phyloP scores from a whole-genome alignment of 23 tunicate species.

The Trididemnum clinides region DNA sequence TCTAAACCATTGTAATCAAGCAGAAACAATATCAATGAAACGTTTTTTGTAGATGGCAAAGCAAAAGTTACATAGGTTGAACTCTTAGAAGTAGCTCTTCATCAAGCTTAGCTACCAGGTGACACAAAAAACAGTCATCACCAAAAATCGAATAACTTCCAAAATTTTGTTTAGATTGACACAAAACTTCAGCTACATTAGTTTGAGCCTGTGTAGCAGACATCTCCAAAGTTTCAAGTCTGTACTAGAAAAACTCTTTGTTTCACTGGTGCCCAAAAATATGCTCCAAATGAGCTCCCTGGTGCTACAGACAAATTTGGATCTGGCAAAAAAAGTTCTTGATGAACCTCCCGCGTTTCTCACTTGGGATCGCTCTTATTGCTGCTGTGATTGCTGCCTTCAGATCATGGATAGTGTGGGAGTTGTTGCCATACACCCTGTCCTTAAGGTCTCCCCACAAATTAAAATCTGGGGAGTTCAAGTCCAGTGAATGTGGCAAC shows the following conservation, averaged over 20 bases:
- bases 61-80: no score
- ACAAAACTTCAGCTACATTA: slow-evolving; percentile 7
- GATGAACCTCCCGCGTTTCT: slow-evolving; percentile 22
- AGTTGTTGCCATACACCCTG: slow-evolving; percentile 43
- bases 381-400: slow-evolving; percentile 45
- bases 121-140: slow-evolving; percentile 24
- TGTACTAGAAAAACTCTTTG: slow-evolving; percentile 23
- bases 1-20: no score
- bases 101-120: background rate
- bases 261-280: slow-evolving; percentile 3
- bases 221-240: slow-evolving; percentile 40
- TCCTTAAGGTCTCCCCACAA: slow-evolving; percentile 44
- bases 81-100: no score
- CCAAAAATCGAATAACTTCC: slow-evolving; percentile 38
- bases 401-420: slow-evolving; percentile 39
- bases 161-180: slow-evolving; percentile 7
- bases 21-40: no score
- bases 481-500: slow-evolving; percentile 49
- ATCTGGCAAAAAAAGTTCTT: slow-evolving; percentile 48
- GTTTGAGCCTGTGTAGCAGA: slow-evolving; percentile 30
- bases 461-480: slow-evolving; percentile 43
- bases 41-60: no score
- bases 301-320: slow-evolving; percentile 25
- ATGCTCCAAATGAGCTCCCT: slow-evolving; percentile 42
- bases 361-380: slow-evolving; percentile 33